Evolutionary conservation across 2,888 invertebrate genomes (phyloP).

Genomic region (Dicyrtoma fusca): DNA sequence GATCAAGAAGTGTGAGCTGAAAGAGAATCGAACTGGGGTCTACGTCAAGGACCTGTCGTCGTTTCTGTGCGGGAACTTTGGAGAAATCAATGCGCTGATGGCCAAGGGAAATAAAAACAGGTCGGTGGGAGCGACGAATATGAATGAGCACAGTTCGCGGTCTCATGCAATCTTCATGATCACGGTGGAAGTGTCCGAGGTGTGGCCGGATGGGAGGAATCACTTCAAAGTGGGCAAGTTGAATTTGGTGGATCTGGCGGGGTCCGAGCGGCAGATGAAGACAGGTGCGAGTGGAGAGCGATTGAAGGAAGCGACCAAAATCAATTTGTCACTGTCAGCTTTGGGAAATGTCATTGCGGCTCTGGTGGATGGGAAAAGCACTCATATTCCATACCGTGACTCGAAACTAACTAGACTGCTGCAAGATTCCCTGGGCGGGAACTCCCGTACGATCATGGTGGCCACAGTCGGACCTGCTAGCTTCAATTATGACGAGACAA

Average conservation of each 20-base stretch:
- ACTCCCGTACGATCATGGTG: constrained; percentile 99
- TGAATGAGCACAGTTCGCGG: constrained; percentile 98
- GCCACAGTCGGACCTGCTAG: constrained; percentile 98
- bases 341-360: constrained; percentile 98
- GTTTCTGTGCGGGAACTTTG: constrained; percentile 89
- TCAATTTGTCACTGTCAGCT: constrained; percentile 95
- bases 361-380: constrained; percentile 81
- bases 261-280: constrained; percentile 79
- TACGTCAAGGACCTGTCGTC: constrained; percentile 95
- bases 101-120: constrained; percentile 88
- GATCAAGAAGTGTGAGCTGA: constrained; percentile 71
- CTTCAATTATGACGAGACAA: constrained; percentile 96
- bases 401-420: constrained; percentile 94
- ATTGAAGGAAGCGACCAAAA: constrained; percentile 94
- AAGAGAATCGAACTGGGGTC: constrained; percentile 82
- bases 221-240: constrained; percentile 84
- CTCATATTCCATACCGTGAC: constrained; percentile 96
- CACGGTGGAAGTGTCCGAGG: constrained; percentile 90
- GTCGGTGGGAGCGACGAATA: constrained; percentile 91
- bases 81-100: constrained; percentile 94
- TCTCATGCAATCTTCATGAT: constrained; percentile 99
- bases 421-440: constrained; percentile 97
- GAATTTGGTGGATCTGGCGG: constrained; percentile 97
- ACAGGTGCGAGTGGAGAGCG: constrained; percentile 93
- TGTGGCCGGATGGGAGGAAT: constrained; percentile 66